Base-by-base conservation (phyloP, 2,113 vertebrate genomes). In the Tretioscincus oriximinensis region DNA sequence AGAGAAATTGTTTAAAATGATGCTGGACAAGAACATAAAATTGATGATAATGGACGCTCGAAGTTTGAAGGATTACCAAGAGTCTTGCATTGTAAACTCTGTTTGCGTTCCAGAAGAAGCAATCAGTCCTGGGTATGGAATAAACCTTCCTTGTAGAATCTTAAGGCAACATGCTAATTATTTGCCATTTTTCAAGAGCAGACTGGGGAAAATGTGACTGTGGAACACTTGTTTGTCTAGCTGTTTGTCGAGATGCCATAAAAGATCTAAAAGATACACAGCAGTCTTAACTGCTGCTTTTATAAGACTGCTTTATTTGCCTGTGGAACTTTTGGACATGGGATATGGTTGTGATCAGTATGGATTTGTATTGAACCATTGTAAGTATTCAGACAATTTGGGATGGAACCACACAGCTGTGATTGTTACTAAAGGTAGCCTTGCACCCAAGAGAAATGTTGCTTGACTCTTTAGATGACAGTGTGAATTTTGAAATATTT, bases 41-140 rank as follows among this genome's bases (percentile, higher is more conserved):
- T 65, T 97, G 80, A 95, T 99, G 81, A 96, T 99, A 87, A 98
- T 99, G 98, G 98, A 99, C 84, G 96, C 97, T 29, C 96, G 98
- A 41, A 94, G 81, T 90, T 31, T 84, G 16, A 93, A 85, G 41
- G 97, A 99, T 93, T 98, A 96, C 88, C 95, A 96, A 82, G 96
- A 98, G 86, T 99, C 98, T 9, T 96, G 94, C 87, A 97, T 99
- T 88, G 92, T 92, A 82, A 90, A 96, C 81, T 96, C 97, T 18
- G 92, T 99, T 92, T 97, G 96, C 4, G 96, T 99, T 76, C 98
- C 98, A 72, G 96, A 99, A 89, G 98, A 99, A 91, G 96, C 97
- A 63, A 91, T 99, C 86, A 96, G 80, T 77, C 97, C 98, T 70
- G 98, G 98, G 98, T 99, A 94, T 79, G 94, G 81, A 68, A 72